A percentile compares a stretch with the other conserved stretches of the same genome.
phyloP scores from a whole-genome alignment of 2,888 invertebrate species.

The Cordilura impudica region DNA sequence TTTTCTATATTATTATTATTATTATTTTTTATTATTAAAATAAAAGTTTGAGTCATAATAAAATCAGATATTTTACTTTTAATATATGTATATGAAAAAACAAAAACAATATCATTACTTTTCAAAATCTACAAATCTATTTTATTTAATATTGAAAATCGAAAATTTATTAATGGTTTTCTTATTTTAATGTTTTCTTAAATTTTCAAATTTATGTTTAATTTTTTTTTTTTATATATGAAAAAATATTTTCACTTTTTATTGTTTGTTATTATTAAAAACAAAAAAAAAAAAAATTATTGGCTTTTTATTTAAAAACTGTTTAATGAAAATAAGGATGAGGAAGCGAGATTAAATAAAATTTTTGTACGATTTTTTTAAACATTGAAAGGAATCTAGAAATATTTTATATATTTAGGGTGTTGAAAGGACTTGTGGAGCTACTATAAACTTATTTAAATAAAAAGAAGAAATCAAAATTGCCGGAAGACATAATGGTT shows the following conservation, averaged over 20 bases:
- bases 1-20: constrained; percentile 36
- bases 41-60: constrained; percentile 42
- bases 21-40: constrained; percentile 31
- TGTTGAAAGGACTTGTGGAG: too few relatives aligned
- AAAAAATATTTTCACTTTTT: constrained; percentile 47
- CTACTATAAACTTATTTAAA: too few relatives aligned
- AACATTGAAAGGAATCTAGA: too few relatives aligned
- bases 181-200: constrained; percentile 31
- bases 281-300: constrained; percentile 31
- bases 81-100: constrained; percentile 22
- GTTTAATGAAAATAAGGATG: not conserved
- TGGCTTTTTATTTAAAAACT: constrained; percentile 42
- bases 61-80: constrained; percentile 6
- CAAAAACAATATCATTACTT: constrained; percentile 37
- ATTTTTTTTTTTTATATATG: constrained; percentile 36
- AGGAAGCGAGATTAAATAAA: not conserved
- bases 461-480: too few relatives aligned
- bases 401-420: too few relatives aligned
- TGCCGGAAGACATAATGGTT: too few relatives aligned
- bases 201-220: constrained; percentile 39
- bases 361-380: not conserved
- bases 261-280: constrained; percentile 57
- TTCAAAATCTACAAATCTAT: constrained; percentile 46
- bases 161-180: constrained; percentile 24
- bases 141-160: constrained; percentile 28